A percentile compares a stretch with the other conserved stretches of the same genome.
These are phyloP conservation scores for Cacatua alba DNA, from an alignment of 2,113 vertebrate species.

Conservation along the genomic window DNA sequence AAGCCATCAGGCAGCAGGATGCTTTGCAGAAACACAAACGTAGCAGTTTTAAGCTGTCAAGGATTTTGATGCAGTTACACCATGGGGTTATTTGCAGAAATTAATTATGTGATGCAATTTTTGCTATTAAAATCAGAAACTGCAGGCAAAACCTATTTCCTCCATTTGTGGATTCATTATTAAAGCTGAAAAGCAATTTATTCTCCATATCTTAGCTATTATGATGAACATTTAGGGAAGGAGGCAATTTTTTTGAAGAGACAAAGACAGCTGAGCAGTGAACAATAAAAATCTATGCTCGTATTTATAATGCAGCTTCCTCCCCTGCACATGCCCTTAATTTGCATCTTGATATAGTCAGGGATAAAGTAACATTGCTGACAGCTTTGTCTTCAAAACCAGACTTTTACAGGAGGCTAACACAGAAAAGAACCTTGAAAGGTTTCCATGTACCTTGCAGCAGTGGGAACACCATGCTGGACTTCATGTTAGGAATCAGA, in stretches of 20 bases:
- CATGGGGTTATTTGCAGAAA: conserved; percentile 4
- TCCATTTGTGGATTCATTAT: neutral
- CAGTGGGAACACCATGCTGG: neutral
- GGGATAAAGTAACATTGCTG: neutral
- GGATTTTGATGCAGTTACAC: neutral
- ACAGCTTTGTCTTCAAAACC: neutral
- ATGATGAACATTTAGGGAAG: neutral
- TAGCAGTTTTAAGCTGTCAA: neutral
- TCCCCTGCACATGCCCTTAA: neutral
- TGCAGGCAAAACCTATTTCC: neutral
- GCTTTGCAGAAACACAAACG: neutral
- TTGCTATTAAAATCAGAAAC: neutral
- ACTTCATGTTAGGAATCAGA: neutral
- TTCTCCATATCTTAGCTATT: neutral
- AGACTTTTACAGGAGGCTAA: neutral
- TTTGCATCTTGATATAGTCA: neutral
- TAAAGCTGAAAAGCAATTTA: neutral
- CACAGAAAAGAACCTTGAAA: neutral
- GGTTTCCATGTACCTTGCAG: neutral
- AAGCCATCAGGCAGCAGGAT: neutral
- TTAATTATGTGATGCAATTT: neutral
- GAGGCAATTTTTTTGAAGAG: neutral
- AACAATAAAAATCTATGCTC: neutral
- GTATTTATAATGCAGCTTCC: neutral
- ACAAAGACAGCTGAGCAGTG: neutral